Base-by-base conservation (phyloP, 2,888 invertebrate species). In the Eupithecia dodoneata region DNA sequence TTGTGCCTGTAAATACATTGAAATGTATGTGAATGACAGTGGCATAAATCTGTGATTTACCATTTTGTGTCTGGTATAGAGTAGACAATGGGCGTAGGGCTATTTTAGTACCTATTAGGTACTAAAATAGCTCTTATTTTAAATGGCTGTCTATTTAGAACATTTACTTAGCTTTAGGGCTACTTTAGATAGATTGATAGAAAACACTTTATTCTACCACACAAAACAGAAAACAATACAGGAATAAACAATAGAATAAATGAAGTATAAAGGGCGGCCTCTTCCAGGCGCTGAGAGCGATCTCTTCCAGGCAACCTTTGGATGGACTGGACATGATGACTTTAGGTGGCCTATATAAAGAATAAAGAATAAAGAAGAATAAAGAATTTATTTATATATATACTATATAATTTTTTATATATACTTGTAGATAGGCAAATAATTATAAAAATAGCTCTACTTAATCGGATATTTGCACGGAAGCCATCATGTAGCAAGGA, bases 1-100 rank as follows among this genome's bases (percentile, higher is more conserved):
- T 82, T 81, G 79, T 73, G 74, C 72, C 80, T 76, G 81, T 79
- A 78, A 79, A 79, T 79, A 79, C 77, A 82, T 81, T 78, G 79
- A 82, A 82, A 81, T 80, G 79, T 82, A 81, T 80, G 79, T 78
- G 82, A 80, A 82, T 80, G 77, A 78, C 76, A 79, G 76, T 66
- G 70, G 66, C 76, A 79, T 82, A 80, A 81, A 82, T 81, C 76
- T 79, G 79, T 73, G 55, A 81, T 72, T 75, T 76, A 74, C 74
- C 45, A 70, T 70, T 45, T 70, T 70, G 69, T 69, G 47, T 70
- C 70, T 70, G 70, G 70, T 47, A 47, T 70, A 15, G 66, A 4
- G 42, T 66, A 69, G 67, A 45, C 45, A 69, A 69, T 45, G 67
- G 67, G 45, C 67, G 67, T 69, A 45, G 5, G 3, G 44, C 45